Evolutionary conservation across 1,140 invertebrate genomes (phyloP), one percentile per base, ranked within the genome.

Genomic region (Dysdera silvatica): DNA sequence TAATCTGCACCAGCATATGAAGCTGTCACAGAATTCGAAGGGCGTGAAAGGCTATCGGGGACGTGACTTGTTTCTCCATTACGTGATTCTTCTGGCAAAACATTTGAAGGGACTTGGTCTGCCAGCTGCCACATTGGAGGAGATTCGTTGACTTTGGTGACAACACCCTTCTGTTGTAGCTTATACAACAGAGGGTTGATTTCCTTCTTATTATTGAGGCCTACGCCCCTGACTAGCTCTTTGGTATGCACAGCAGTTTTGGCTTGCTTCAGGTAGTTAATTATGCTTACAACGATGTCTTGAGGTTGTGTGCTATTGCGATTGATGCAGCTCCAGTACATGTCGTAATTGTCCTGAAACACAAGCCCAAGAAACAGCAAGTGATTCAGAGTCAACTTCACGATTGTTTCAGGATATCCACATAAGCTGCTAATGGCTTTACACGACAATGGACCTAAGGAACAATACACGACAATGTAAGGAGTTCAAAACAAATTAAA

Each of bases 171-270:
- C 41, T 65, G 63, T 40, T 69, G 65, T 51, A 74, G 56, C 12
- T 60, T 63, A 43, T 74, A 74, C 18, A 74, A 58, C 4, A 68
- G 57, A 14, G 68, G 70, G 57, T 74, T 74, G 16, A 72, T 69
- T 31, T 73, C 70, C 47, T 70, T 68, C 26, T 70, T 71, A 26
- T 67, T 69, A 28, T 58, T 57, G 4, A 71, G 67, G 47, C 71
- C 70, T 24, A 73, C 53, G 35, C 49, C 56, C 57, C 68, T 71
- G 12, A 71, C 70, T 18, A 74, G 57, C 33, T 73, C 71, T 29
- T 67, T 67, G 23, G 72, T 68, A 41, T 68, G 69, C 32, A 68
- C 66, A 16, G 72, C 67, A 41, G 45, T 55, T 45, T 54, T 54
- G 47, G 61, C 59, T n/a, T 52, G 45, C 40, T 58, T 56, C 33